These are phyloP conservation scores for Alectura lathami DNA, from an alignment of 2,113 vertebrate species.

Conservation along the genomic window DNA sequence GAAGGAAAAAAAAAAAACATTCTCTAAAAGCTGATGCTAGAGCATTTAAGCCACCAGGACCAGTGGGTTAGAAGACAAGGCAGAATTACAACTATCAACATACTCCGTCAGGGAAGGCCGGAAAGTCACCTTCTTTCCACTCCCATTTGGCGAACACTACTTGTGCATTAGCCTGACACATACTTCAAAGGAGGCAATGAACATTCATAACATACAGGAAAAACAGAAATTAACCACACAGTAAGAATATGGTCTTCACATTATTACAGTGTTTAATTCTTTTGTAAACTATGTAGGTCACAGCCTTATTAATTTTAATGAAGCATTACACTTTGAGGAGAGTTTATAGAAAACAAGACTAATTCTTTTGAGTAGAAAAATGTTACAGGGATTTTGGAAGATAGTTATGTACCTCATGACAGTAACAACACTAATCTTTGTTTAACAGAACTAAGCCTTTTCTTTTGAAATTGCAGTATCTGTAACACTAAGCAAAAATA, in stretches of 20 bases:
- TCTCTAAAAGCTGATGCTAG: background rate
- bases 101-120: background rate
- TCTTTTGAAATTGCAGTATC: conserved; percentile 26
- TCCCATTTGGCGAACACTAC: background rate
- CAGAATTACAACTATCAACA: background rate
- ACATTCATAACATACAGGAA: background rate
- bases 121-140: background rate
- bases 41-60: background rate
- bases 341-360: conserved; percentile 48
- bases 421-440: conserved; percentile 14
- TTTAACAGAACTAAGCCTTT: conserved; percentile 41
- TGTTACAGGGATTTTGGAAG: conserved; percentile 8
- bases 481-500: background rate
- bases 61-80: background rate
- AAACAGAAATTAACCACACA: conserved; percentile 36
- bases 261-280: conserved; percentile 54
- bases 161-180: background rate
- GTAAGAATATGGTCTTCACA: background rate
- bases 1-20: background rate
- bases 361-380: conserved; percentile 55
- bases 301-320: conserved; percentile 62
- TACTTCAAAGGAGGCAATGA: conserved; percentile 40
- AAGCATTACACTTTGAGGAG: conserved; percentile 53
- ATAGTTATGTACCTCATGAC: conserved; percentile 31
- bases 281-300: conserved; percentile 51